These are phyloP conservation scores for Sycophila sp. DNA, from an alignment of 1,140 invertebrate genomes.

Conservation along the genomic window DNA sequence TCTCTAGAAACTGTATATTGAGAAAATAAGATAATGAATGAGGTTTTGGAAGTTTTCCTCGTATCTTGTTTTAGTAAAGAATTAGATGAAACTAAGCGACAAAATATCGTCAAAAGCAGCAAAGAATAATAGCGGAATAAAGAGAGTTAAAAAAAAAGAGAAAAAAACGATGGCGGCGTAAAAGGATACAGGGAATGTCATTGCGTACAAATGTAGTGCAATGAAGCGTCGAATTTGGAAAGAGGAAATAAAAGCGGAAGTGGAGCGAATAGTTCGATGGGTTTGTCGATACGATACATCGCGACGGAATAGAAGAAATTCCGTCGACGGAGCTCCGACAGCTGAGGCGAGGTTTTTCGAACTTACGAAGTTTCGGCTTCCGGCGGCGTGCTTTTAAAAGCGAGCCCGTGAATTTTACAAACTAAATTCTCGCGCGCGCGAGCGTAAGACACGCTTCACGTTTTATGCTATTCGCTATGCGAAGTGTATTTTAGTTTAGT, in stretches of 20 bases:
- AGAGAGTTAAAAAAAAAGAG: constrained; percentile 41
- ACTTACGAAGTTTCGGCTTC: constrained; percentile 33
- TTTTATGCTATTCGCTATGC: neutral
- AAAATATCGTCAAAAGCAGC: constrained; percentile 27
- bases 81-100: neutral
- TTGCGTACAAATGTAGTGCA: constrained; percentile 61
- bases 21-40: no score
- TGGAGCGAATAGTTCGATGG: constrained; percentile 56
- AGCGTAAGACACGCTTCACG: neutral
- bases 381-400: constrained; percentile 26
- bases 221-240: constrained; percentile 72
- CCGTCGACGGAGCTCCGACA: constrained; percentile 35
- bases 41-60: no score
- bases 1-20: no score
- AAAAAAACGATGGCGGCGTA: constrained; percentile 42
- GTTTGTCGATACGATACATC: constrained; percentile 58
- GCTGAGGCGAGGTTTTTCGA: constrained; percentile 26
- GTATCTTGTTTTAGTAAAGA: no score
- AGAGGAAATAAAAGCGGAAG: constrained; percentile 66
- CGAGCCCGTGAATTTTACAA: constrained; percentile 7
- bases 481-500: neutral
- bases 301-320: constrained; percentile 39
- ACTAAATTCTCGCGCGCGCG: neutral
- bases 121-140: constrained; percentile 30
- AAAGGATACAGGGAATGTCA: constrained; percentile 45